Evolutionary conservation across 1,140 invertebrate species (phyloP).

Genomic region (Neodiprion lecontei): DNA sequence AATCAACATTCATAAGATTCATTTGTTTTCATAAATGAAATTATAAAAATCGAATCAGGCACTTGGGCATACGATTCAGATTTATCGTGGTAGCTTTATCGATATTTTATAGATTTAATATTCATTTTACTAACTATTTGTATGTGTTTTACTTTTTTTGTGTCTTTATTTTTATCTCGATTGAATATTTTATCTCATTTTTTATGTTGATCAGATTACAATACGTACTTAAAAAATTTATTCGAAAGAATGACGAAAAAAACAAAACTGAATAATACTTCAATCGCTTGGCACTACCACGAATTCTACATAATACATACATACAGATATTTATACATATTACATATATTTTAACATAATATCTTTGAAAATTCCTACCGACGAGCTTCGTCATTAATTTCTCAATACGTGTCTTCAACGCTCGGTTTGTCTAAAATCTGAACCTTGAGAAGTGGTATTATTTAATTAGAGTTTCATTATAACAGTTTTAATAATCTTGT

Average conservation of each 20-base stretch:
- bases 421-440: too few species aligned
- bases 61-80: neutral
- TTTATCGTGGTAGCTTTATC: neutral
- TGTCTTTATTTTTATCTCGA: neutral
- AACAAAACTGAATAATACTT: neutral
- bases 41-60: conserved; percentile 3
- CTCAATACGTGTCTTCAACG: too few species aligned
- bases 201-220: neutral
- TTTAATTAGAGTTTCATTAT: too few species aligned
- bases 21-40: neutral
- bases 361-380: too few species aligned
- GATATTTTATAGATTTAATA: too few species aligned
- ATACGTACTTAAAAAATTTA: neutral
- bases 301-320: neutral
- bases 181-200: neutral
- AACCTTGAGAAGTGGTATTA: too few species aligned
- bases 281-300: neutral
- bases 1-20: neutral
- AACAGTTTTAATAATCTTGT: too few species aligned
- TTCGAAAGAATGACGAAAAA: neutral
- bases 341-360: too few species aligned
- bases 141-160: neutral
- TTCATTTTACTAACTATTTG: too few species aligned
- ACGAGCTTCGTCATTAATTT: too few species aligned
- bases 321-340: neutral